These are phyloP conservation scores for Synergus umbraculus DNA, from an alignment of 2,888 invertebrate species.

Conservation along the genomic window DNA sequence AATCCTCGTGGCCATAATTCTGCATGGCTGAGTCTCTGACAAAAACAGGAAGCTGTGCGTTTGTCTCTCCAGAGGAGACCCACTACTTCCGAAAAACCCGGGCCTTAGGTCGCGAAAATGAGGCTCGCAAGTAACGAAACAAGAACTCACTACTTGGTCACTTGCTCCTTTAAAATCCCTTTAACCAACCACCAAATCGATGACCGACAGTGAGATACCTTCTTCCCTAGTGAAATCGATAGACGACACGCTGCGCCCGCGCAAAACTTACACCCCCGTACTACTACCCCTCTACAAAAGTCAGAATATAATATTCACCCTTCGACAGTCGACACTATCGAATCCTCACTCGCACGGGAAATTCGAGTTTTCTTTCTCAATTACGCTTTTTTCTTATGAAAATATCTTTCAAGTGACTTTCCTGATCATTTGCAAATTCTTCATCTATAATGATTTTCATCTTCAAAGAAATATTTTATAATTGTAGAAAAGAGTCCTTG, in stretches of 20 bases:
- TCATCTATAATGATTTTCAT: no score
- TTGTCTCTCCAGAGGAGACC: background rate
- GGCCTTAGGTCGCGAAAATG: slow-evolving; percentile 7
- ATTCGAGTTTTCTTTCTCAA: background rate
- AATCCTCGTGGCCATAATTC: slow-evolving; percentile 71
- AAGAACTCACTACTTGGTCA: slow-evolving; percentile 26
- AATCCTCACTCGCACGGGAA: background rate
- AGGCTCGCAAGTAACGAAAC: slow-evolving; percentile 35
- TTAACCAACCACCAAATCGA: slow-evolving; percentile 67
- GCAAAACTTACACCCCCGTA: slow-evolving; percentile 58
- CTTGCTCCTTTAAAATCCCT: slow-evolving; percentile 41
- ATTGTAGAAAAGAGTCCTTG: background rate
- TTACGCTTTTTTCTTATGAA: background rate
- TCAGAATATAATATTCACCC: background rate
- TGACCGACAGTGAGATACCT: slow-evolving; percentile 69
- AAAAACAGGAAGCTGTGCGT: background rate
- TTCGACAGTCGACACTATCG: background rate
- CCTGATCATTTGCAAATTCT: no score
- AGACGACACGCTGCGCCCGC: slow-evolving; percentile 68
- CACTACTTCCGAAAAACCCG: background rate
- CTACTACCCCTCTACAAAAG: slow-evolving; percentile 16
- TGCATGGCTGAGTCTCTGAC: slow-evolving; percentile 60
- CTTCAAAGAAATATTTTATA: background rate
- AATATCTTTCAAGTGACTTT: background rate
- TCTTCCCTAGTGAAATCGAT: slow-evolving; percentile 71